Evolutionary conservation across 35 echinoderm and acorn worm species (phyloP).

Genomic region (Ophiothrix spiculata): DNA sequence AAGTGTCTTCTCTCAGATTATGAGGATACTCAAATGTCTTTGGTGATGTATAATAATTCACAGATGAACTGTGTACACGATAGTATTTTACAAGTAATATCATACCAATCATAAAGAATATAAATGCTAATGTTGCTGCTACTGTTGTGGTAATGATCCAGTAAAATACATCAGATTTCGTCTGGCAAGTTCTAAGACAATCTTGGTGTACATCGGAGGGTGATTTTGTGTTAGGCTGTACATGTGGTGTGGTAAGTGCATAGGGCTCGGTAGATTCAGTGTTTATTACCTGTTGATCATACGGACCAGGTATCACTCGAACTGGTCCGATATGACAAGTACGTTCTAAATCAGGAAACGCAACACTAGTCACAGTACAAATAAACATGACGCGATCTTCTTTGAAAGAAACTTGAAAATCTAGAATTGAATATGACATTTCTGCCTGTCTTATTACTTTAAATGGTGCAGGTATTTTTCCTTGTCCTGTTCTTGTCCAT

Average conservation of each 20-base stretch:
- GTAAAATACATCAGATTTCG: neutral
- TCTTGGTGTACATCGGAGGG: neutral
- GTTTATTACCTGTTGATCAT: neutral
- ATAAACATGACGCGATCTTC: neutral
- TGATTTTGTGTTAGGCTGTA: neutral
- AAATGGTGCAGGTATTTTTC: neutral
- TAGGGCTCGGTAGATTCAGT: neutral
- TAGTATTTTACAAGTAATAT: neutral
- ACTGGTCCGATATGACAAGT: neutral
- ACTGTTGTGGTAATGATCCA: neutral
- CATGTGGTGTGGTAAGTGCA: neutral
- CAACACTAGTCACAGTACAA: neutral
- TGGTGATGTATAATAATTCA: neutral
- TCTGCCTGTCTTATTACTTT: neutral
- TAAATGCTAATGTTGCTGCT: neutral
- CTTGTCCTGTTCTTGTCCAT: neutral
- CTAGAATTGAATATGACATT: neutral
- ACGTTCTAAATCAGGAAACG: neutral
- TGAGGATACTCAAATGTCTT: too few relatives aligned
- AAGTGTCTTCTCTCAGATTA: too few relatives aligned
- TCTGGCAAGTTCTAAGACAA: neutral
- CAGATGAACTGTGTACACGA: neutral
- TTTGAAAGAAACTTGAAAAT: neutral
- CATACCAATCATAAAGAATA: neutral
- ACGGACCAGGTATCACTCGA: neutral